A percentile compares a stretch with the other conserved stretches of the same genome.
phyloP scores from a whole-genome alignment of 30 jellyfish, hydroid and myxozoan genomes.

The Chrysaora quinquecirrha region DNA sequence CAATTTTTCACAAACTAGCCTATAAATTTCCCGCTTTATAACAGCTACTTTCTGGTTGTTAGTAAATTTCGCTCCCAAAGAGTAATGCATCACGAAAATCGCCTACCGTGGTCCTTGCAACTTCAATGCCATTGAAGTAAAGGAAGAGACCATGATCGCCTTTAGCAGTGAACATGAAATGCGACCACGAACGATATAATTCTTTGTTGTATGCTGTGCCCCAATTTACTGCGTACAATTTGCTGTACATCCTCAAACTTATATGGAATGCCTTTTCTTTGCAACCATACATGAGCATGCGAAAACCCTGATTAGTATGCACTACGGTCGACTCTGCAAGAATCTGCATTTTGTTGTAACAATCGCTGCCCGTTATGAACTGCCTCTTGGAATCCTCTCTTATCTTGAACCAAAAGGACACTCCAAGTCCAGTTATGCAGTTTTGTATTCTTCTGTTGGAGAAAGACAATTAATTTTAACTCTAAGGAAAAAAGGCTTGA shows the following conservation, averaged over 20 bases:
- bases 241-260: neutral
- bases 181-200: neutral
- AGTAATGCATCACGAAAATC: too few species aligned
- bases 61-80: too few species aligned
- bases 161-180: neutral
- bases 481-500: too few species aligned
- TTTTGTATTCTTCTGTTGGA: neutral
- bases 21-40: too few species aligned
- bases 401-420: neutral
- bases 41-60: too few species aligned
- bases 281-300: neutral
- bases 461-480: too few species aligned
- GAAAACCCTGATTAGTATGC: neutral
- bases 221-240: neutral
- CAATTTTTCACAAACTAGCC: too few species aligned
- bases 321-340: neutral
- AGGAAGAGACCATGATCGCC: neutral
- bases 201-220: conserved; percentile 1
- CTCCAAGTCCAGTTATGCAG: neutral
- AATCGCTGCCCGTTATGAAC: neutral
- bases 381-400: neutral
- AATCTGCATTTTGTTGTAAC: neutral
- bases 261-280: conserved; percentile 5
- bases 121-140: neutral
- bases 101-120: neutral